Evolutionary conservation across 2,113 vertebrate genomes (phyloP), one percentile per base, ranked within the genome.

Genomic region (Hipposideros armiger): DNA sequence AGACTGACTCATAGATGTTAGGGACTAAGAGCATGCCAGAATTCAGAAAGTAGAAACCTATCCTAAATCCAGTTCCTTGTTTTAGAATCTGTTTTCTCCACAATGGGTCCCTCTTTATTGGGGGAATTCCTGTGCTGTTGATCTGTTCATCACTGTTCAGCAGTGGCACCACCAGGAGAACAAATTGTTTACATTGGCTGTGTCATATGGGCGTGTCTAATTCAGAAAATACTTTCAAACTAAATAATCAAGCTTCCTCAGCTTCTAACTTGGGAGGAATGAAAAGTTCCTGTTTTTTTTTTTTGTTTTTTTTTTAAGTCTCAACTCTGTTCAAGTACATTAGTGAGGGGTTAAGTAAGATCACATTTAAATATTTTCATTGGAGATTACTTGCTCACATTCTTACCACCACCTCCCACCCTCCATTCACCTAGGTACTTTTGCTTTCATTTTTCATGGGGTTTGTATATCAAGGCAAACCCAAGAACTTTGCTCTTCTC

Each of bases 141-240:
- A 87, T 92, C 83, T 92, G 66, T 77, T 94, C 87, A 62, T 84
- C 52, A 78, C 70, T 92, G 84, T 96, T 95, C 20, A 87, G 76
- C 32, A 42, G n/a, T 90, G 72, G 60, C 47, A 84, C 66, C 50
- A 74, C 47, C 74, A 76, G 19, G n/a, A 93, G 76, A 94, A 88
- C 64, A 96, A 62, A 76, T 54, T 86, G 62, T 95, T 97, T 96
- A 87, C 14, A 30, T 60, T 94, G 97, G 91, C 91, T 94, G 11
- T 91, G 62, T 96, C 67, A 26, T 58, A 42, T 67, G 32, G 93
- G 72, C 69, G 72, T 93, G 95, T 91, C 88, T 95, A 73, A 93
- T 90, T 81, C 64, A 66, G 91, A 97, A 96, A 95, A 69, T 85
- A 30, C 50, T 80, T 95, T 94, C 69, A 85, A 92, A 92, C 40